phyloP scores from a whole-genome alignment of 2,888 invertebrate genomes.

The Lissonota sp. region DNA sequence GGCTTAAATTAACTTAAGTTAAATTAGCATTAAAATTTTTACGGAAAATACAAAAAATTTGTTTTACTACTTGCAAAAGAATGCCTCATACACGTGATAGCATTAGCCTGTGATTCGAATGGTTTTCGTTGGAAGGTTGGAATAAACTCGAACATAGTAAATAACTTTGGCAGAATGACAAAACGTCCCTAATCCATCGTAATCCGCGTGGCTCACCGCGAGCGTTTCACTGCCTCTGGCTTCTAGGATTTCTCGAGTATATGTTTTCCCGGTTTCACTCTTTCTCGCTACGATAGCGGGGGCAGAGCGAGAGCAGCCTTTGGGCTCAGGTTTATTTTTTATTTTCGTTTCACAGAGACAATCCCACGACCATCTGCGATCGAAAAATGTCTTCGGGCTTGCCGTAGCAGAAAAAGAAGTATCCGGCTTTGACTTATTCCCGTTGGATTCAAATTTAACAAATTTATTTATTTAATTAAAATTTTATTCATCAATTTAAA shows the following conservation, averaged over 20 bases:
- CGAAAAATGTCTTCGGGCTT: conserved; percentile 24
- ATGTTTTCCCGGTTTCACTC: conserved; percentile 24
- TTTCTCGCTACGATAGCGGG: conserved; percentile 20
- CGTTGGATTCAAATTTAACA: too few relatives aligned
- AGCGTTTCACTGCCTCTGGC: conserved; percentile 55
- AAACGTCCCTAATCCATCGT: conserved; percentile 70
- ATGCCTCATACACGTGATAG: too few relatives aligned
- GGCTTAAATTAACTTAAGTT: too few relatives aligned
- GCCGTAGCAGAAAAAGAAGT: too few relatives aligned
- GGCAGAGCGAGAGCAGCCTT: conserved; percentile 13
- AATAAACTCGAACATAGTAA: conserved; percentile 45
- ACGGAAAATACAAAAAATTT: too few relatives aligned
- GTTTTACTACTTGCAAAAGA: too few relatives aligned
- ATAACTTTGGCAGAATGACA: conserved; percentile 71
- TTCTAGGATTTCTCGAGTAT: conserved; percentile 66
- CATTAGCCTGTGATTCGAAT: too few relatives aligned
- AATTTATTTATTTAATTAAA: too few relatives aligned
- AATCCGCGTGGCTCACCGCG: conserved; percentile 60
- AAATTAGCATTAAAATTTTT: too few relatives aligned
- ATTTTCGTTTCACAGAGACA: neutral
- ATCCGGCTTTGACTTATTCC: too few relatives aligned
- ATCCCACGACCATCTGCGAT: conserved; percentile 43
- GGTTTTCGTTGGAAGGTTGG: too few relatives aligned
- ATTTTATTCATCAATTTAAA: too few relatives aligned
- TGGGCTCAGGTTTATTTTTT: conserved; percentile 2